These are phyloP conservation scores for Bemisia tabaci DNA, from an alignment of 1,140 invertebrate species.

Conservation along the genomic window DNA sequence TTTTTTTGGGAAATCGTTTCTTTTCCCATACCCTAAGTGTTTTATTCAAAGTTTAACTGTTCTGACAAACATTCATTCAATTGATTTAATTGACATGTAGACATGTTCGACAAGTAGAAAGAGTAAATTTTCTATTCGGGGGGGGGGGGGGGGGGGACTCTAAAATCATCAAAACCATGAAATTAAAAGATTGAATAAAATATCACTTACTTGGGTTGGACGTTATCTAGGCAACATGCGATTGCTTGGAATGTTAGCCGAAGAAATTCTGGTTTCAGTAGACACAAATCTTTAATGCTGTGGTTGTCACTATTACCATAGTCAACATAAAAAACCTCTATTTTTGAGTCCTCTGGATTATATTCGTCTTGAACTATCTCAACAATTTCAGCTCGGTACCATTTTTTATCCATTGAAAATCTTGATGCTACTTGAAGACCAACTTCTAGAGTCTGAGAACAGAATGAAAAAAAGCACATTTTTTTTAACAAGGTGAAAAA, in stretches of 20 bases:
- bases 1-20: too few species aligned
- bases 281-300: slow-evolving; percentile 42
- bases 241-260: slow-evolving; percentile 59
- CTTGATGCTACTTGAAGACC: slow-evolving; percentile 43
- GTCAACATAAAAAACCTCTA: slow-evolving; percentile 61
- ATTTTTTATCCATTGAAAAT: slow-evolving; percentile 57
- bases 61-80: too few species aligned
- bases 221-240: slow-evolving; percentile 59
- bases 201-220: slow-evolving; percentile 39
- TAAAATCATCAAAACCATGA: too few species aligned
- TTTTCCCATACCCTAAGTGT: too few species aligned
- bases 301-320: slow-evolving; percentile 61
- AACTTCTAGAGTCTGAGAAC: not conserved
- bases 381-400: slow-evolving; percentile 47
- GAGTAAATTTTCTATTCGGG: too few species aligned
- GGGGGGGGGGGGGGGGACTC: too few species aligned
- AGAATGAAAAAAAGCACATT: too few species aligned
- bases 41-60: too few species aligned
- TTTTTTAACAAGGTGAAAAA: too few species aligned
- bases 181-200: too few species aligned
- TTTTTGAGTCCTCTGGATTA: slow-evolving; percentile 35
- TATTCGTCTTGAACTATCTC: slow-evolving; percentile 30
- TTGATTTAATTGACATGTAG: too few species aligned
- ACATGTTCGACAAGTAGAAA: too few species aligned
- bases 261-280: slow-evolving; percentile 57